Percentiles rank a stretch among this genome's conserved stretches.
These are phyloP conservation scores for Odobenus rosmarus DNA, from an alignment of 2,113 vertebrate genomes.

Conservation along the genomic window DNA sequence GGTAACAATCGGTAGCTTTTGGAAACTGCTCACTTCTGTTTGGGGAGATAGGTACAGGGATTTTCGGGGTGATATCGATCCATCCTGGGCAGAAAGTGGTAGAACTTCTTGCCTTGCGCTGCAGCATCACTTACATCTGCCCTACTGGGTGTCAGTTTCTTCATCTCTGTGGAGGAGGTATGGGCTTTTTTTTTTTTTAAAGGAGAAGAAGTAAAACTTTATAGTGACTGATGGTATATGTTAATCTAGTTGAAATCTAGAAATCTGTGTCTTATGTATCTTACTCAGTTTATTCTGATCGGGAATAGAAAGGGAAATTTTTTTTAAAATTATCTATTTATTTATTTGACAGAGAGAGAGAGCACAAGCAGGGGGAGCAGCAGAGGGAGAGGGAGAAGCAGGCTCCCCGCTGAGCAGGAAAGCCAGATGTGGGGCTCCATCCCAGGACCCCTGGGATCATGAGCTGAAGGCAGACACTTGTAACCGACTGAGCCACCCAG, in stretches of 20 bases:
- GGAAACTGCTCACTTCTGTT: background rate
- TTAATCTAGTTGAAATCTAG: slow-evolving; percentile 12
- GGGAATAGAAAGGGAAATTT: slow-evolving; percentile 35
- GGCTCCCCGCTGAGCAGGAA: too few species aligned
- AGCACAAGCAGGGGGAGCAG: background rate
- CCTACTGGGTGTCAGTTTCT: background rate
- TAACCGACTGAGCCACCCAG: background rate
- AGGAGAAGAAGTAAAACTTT: background rate
- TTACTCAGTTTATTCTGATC: slow-evolving; percentile 22
- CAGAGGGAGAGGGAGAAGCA: background rate
- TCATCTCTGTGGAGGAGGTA: background rate
- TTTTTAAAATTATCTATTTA: background rate
- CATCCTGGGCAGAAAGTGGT: background rate
- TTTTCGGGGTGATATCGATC: background rate
- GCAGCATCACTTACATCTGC: background rate
- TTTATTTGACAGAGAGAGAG: background rate
- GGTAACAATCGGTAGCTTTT: background rate
- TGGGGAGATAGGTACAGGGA: background rate
- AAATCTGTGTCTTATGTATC: background rate
- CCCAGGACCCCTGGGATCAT: background rate
- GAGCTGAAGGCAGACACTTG: background rate
- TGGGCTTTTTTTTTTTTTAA: background rate
- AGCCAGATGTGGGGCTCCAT: too few species aligned
- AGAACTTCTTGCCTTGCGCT: background rate
- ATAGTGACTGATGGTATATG: background rate